Percentiles rank a stretch among this genome's conserved stretches.
These are phyloP conservation scores for Ophiothrix spiculata DNA, from an alignment of 35 echinoderm and acorn worm species.

Conservation along the genomic window DNA sequence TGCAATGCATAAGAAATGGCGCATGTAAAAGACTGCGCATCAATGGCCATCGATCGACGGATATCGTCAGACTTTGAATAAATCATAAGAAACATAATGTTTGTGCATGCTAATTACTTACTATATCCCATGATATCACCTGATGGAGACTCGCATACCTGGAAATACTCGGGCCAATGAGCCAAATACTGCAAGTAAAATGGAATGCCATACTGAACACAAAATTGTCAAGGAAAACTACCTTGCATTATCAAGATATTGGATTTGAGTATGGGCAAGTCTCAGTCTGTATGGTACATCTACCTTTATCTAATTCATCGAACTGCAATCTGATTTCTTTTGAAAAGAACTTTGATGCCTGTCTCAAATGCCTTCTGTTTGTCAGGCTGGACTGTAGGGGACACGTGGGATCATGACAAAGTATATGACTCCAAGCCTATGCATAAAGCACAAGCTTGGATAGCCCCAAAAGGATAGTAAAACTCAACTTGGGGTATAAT, in stretches of 20 bases:
- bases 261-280: too few species aligned
- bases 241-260: background rate
- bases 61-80: too few species aligned
- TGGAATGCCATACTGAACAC: slow-evolving; percentile 85
- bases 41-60: too few species aligned
- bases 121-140: slow-evolving; percentile 98
- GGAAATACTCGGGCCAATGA: slow-evolving; percentile 98
- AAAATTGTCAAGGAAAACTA: slow-evolving; percentile 18
- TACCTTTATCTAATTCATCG: background rate
- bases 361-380: background rate
- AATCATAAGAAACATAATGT: too few species aligned
- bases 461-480: too few species aligned
- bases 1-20: too few species aligned
- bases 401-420: too few species aligned
- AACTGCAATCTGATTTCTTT: background rate
- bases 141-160: slow-evolving; percentile 86
- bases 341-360: background rate
- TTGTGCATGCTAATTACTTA: slow-evolving; percentile 52
- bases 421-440: too few species aligned
- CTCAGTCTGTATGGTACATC: background rate
- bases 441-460: too few species aligned
- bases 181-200: slow-evolving; percentile 97
- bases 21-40: too few species aligned
- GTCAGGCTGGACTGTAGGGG: background rate
- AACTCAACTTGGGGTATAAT: too few species aligned